Conservation (phyloP, 2,797 vertebrate species). For the Clarias platycephalus region DNA sequence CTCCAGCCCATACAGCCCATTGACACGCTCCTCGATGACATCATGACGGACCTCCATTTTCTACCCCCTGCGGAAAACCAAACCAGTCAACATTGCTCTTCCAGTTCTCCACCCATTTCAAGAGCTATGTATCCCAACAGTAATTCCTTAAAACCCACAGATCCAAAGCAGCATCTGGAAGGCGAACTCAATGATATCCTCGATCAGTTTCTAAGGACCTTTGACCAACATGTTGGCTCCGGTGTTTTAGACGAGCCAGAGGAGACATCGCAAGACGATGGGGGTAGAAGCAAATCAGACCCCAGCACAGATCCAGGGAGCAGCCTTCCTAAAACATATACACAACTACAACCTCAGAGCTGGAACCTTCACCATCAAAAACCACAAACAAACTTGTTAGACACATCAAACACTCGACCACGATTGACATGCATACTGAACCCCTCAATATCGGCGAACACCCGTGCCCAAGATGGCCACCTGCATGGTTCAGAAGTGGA, state of each 20-base stretch:
- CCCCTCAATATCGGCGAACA: background rate
- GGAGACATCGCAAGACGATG: background rate
- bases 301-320: background rate
- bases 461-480: background rate
- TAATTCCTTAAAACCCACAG: conserved; percentile 17
- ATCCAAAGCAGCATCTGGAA: conserved; percentile 54
- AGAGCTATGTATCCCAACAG: conserved; percentile 12
- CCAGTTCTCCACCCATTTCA: background rate
- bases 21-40: conserved; percentile 68
- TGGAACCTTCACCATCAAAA: background rate
- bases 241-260: conserved; percentile 23
- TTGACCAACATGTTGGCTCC: conserved; percentile 59
- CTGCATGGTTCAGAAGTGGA: background rate
- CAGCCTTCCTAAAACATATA: conserved; percentile 3
- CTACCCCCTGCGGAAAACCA: conserved; percentile 48
- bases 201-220: conserved; percentile 67
- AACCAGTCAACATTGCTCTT: conserved; percentile 13
- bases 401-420: background rate
- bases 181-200: conserved; percentile 66
- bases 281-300: background rate
- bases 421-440: background rate
- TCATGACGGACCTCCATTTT: conserved; percentile 68
- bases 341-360: background rate
- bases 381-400: background rate
- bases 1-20: conserved; percentile 60